phyloP scores from a whole-genome alignment of 2,113 vertebrate species.

The Chlamydotis undulata region DNA sequence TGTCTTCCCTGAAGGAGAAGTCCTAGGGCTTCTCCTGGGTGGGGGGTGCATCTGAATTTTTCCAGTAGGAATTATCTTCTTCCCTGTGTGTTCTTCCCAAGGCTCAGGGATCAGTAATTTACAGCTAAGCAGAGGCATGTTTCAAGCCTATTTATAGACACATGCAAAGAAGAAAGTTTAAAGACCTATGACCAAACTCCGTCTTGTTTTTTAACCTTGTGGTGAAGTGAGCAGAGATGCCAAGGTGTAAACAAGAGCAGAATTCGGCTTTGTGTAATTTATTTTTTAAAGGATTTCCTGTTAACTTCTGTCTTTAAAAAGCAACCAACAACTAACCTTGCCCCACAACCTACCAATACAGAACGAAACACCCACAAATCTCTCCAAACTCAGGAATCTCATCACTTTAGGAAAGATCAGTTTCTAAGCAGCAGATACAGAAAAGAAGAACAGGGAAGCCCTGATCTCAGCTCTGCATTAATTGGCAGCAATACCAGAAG shows the following conservation, averaged over 20 bases:
- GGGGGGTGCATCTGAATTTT: not conserved
- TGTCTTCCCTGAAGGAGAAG: not conserved
- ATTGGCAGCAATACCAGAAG: not conserved
- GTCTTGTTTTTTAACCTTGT: not conserved
- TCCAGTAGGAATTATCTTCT: not conserved
- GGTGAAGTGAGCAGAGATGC: not conserved
- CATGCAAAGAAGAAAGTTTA: not conserved
- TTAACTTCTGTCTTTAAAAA: not conserved
- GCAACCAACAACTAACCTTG: not conserved
- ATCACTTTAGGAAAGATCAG: not conserved
- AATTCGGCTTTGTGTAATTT: not conserved
- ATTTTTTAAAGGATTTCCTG: conserved; percentile 27
- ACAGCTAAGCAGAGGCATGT: not conserved
- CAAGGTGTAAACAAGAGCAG: conserved; percentile 11
- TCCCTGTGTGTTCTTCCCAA: not conserved
- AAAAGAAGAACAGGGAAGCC: not conserved
- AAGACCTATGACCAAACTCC: not conserved
- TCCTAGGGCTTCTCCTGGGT: not conserved
- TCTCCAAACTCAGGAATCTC: not conserved
- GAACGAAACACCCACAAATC: not conserved
- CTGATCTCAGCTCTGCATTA: not conserved
- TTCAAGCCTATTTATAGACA: conserved; percentile 8
- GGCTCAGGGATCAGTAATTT: not conserved
- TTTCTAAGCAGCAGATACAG: not conserved
- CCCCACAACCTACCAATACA: not conserved